Percentiles rank a stretch among this genome's conserved stretches.
These are phyloP conservation scores for Aphis craccivora DNA, from an alignment of 1,140 invertebrate genomes.

Conservation along the genomic window DNA sequence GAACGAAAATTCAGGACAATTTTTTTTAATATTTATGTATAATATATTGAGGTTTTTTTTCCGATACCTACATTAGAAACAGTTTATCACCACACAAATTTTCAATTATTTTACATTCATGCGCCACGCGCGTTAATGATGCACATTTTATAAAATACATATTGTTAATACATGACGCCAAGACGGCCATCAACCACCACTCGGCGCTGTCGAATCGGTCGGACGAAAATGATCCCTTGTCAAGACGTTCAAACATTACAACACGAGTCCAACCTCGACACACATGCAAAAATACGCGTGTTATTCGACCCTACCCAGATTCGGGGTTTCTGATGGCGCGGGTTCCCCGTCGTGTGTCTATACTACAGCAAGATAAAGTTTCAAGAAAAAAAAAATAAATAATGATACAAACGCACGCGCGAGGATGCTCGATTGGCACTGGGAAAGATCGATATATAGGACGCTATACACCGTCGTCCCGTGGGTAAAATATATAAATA, in stretches of 20 bases:
- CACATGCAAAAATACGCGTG: background rate
- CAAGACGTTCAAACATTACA: background rate
- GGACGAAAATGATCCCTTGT: background rate
- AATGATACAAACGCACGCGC: background rate
- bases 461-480: background rate
- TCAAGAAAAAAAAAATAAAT: background rate
- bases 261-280: background rate
- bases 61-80: background rate
- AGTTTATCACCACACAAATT: background rate
- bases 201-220: background rate
- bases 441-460: background rate
- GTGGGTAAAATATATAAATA: background rate
- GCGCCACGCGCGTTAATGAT: background rate
- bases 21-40: background rate
- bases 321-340: background rate
- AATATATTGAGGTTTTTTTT: background rate
- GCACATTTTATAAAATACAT: background rate
- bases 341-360: background rate
- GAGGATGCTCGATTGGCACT: background rate
- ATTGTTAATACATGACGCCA: background rate
- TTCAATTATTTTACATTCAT: background rate
- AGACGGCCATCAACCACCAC: background rate
- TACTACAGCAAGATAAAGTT: conserved; percentile 9
- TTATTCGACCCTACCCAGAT: background rate
- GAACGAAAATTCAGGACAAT: too few relatives aligned